These are phyloP conservation scores for Drosophila athabasca DNA, from an alignment of 1,140 invertebrate genomes.

Conservation along the genomic window DNA sequence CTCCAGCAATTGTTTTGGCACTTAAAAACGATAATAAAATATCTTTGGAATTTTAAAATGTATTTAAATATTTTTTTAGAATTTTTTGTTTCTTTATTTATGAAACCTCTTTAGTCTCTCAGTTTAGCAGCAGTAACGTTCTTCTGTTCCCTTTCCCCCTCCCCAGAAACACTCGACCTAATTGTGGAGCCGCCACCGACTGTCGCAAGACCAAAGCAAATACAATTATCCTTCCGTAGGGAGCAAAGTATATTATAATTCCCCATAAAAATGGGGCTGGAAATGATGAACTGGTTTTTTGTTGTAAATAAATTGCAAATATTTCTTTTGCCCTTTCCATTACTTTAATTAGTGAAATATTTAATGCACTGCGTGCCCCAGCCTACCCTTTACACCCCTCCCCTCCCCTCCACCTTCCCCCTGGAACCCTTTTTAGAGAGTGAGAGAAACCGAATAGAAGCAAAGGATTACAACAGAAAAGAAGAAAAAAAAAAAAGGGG, in stretches of 20 bases:
- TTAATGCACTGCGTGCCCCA: slow-evolving; percentile 62
- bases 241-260: slow-evolving; percentile 3
- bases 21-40: slow-evolving; percentile 22
- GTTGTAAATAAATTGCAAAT: slow-evolving; percentile 63
- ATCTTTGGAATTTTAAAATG: slow-evolving; percentile 2
- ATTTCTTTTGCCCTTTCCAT: slow-evolving; percentile 57
- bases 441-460: slow-evolving; percentile 8
- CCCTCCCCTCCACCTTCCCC: background rate
- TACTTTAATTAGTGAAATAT: slow-evolving; percentile 81
- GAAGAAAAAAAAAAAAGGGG: slow-evolving; percentile 59
- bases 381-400: too few relatives aligned
- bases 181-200: slow-evolving; percentile 10
- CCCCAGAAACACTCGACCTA: slow-evolving; percentile 32
- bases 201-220: slow-evolving; percentile 20
- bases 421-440: slow-evolving; percentile 42
- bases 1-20: slow-evolving; percentile 5
- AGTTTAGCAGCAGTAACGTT: too few relatives aligned
- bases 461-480: slow-evolving; percentile 23
- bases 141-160: background rate
- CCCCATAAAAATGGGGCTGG: slow-evolving; percentile 12
- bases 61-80: slow-evolving; percentile 1
- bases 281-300: slow-evolving; percentile 41
- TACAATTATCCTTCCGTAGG: slow-evolving; percentile 23
- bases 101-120: too few relatives aligned
- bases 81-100: slow-evolving; percentile 3